phyloP scores from a whole-genome alignment of 2,888 invertebrate species.

The Tenthredo mesomela region DNA sequence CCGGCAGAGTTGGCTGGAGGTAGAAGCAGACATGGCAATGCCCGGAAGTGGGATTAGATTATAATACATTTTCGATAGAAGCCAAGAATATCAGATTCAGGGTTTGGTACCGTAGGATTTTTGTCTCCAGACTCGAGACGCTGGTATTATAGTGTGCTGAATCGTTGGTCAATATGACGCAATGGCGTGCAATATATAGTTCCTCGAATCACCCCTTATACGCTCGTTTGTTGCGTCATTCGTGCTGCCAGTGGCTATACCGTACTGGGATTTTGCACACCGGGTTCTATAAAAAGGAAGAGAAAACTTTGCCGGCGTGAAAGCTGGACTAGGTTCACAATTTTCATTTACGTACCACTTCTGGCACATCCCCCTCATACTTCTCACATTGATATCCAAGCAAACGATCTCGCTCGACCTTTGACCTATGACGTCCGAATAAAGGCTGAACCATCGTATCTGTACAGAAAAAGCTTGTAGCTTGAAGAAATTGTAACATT shows the following conservation, averaged over 20 bases:
- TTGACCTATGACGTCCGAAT: slow-evolving; percentile 49
- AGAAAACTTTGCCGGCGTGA: neutral
- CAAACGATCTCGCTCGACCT: slow-evolving; percentile 30
- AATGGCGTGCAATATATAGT: slow-evolving; percentile 23
- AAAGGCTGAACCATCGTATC: neutral
- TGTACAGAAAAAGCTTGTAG: neutral
- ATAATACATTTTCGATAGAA: slow-evolving; percentile 24
- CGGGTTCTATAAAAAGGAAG: neutral
- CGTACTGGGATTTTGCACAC: neutral
- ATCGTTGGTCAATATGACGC: slow-evolving; percentile 36
- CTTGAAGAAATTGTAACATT: neutral
- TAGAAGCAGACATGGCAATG: neutral
- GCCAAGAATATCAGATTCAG: slow-evolving; percentile 5
- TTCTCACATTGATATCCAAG: slow-evolving; percentile 21
- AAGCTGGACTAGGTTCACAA: neutral
- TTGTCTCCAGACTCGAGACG: neutral
- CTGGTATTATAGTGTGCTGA: slow-evolving; percentile 4
- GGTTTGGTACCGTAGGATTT: slow-evolving; percentile 25
- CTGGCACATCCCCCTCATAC: neutral
- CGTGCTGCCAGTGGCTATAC: neutral
- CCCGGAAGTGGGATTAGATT: slow-evolving; percentile 18
- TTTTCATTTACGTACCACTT: neutral
- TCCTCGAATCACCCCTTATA: slow-evolving; percentile 28
- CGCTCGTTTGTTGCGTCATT: slow-evolving; percentile 26
- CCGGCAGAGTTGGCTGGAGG: neutral